Conservation (phyloP, 2,113 vertebrate species). For the Oryzias curvinotus region DNA sequence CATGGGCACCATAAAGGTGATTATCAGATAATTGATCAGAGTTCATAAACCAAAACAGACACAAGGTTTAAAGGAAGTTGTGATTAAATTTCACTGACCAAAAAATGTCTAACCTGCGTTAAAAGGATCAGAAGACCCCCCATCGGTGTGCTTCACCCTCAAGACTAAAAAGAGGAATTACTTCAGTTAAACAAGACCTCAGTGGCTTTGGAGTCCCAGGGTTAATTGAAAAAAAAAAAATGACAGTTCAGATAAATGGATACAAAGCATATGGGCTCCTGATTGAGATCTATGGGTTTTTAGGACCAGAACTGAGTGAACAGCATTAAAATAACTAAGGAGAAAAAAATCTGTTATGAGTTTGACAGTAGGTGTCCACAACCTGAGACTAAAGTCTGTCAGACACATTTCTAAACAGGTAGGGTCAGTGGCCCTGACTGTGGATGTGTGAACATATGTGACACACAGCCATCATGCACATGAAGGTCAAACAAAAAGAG, state of each 20-base stretch:
- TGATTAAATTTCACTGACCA: no score
- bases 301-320: slow-evolving; percentile 69
- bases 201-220: slow-evolving; percentile 85
- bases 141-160: slow-evolving; percentile 85
- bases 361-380: slow-evolving; percentile 42
- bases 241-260: slow-evolving; percentile 97
- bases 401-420: no score
- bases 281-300: slow-evolving; percentile 91
- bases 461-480: no score
- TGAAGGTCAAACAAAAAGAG: no score
- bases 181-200: slow-evolving; percentile 87
- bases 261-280: slow-evolving; percentile 90
- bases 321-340: slow-evolving; percentile 70
- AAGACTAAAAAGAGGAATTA: slow-evolving; percentile 22
- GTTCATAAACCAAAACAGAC: no score
- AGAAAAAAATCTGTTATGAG: slow-evolving; percentile 43
- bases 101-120: neutral
- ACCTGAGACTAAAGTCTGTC: neutral
- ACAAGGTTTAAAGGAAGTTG: no score
- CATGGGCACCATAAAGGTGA: no score
- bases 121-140: slow-evolving; percentile 79
- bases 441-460: no score
- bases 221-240: slow-evolving; percentile 96
- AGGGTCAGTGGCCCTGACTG: no score
- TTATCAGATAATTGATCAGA: no score